phyloP scores from a whole-genome alignment of 2,113 vertebrate genomes.

The Corythornis madagascariensis region DNA sequence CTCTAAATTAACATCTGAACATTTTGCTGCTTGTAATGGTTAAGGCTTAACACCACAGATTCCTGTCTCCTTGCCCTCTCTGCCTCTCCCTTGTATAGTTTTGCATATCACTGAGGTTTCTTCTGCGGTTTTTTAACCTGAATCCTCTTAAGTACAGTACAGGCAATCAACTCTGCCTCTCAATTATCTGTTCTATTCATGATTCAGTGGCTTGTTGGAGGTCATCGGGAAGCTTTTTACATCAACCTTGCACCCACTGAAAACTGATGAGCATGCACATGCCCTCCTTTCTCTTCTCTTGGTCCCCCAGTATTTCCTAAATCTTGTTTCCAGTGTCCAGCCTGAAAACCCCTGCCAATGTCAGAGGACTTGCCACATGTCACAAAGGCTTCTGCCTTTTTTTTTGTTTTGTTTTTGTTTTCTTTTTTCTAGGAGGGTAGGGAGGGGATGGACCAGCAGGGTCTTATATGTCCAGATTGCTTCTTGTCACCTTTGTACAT shows the following conservation, averaged over 20 bases:
- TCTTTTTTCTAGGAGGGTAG: background rate
- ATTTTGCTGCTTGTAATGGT: background rate
- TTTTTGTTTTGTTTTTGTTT: no score
- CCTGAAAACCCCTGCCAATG: background rate
- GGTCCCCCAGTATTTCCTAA: background rate
- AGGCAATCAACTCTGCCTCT: constrained; percentile 17
- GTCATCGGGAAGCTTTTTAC: constrained; percentile 34
- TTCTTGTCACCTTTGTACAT: background rate
- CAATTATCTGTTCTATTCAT: constrained; percentile 36
- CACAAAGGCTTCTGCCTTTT: background rate
- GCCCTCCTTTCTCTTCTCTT: background rate
- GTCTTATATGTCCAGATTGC: background rate
- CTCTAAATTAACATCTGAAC: background rate
- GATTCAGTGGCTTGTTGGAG: constrained; percentile 36
- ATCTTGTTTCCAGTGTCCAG: background rate
- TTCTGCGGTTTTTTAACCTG: background rate
- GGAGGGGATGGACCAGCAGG: background rate
- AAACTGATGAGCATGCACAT: background rate
- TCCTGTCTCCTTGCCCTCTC: background rate
- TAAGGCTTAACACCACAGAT: background rate
- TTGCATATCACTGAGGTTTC: background rate
- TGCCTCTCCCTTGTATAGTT: background rate
- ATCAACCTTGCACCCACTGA: background rate
- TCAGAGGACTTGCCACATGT: background rate
- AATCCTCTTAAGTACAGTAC: background rate